These are phyloP conservation scores for Garrulus glandarius DNA, from an alignment of 2,797 vertebrate species.

Conservation along the genomic window DNA sequence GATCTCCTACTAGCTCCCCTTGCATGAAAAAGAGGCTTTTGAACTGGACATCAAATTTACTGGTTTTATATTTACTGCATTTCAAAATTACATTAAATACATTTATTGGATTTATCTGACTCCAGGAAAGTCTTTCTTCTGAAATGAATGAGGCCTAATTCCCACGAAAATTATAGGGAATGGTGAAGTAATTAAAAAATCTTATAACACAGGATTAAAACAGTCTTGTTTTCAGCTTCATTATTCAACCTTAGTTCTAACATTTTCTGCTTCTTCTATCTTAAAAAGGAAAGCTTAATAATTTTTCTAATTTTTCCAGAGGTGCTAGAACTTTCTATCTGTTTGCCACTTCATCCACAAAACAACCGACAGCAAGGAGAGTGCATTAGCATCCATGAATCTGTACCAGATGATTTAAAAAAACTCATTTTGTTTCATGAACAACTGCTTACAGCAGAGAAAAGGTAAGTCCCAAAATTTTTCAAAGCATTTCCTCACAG, in stretches of 20 bases:
- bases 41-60: not conserved
- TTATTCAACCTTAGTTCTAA: not conserved
- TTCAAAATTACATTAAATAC: not conserved
- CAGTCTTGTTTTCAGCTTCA: not conserved
- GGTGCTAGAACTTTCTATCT: not conserved
- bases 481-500: not conserved
- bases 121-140: not conserved
- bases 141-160: not conserved
- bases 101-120: not conserved
- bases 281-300: not conserved
- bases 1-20: not conserved
- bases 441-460: not conserved
- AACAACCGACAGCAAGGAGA: not conserved
- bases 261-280: not conserved
- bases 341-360: not conserved
- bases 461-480: not conserved
- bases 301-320: not conserved
- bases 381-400: not conserved
- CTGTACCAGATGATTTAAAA: not conserved
- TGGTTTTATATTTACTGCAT: not conserved
- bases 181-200: not conserved
- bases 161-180: not conserved
- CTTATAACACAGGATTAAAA: not conserved
- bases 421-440: not conserved
- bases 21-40: not conserved